phyloP scores from a whole-genome alignment of 2,113 vertebrate species.

The Cinclus cinclus region DNA sequence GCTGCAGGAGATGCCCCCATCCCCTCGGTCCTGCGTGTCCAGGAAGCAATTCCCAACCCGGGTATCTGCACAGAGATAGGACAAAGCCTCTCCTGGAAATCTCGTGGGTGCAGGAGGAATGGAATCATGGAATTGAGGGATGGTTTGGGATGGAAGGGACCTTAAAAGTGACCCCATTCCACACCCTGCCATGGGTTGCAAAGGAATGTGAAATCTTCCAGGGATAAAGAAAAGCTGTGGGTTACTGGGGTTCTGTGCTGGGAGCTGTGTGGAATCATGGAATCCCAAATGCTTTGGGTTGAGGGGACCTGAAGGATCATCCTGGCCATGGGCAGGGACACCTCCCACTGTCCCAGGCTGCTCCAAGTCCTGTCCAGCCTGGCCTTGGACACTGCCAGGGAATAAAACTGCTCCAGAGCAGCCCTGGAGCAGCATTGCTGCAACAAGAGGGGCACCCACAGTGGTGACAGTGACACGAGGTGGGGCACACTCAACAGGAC shows the following conservation, averaged over 20 bases:
- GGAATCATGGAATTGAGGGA: accelerated
- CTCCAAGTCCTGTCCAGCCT: neutral
- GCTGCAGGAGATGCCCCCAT: slow-evolving; percentile 87
- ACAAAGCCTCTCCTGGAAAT: neutral
- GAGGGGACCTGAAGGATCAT: neutral
- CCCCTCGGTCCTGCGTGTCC: slow-evolving; percentile 84
- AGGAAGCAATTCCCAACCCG: slow-evolving; percentile 91
- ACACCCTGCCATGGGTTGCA: neutral
- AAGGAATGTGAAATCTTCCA: neutral
- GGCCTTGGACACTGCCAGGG: neutral
- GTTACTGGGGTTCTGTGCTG: neutral
- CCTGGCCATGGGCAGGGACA: neutral
- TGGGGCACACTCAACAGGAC: neutral
- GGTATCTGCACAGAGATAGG: slow-evolving; percentile 73
- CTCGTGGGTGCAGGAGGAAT: neutral
- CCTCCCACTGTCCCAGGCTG: neutral
- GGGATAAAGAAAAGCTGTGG: neutral
- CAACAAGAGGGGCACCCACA: neutral
- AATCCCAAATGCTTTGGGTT: neutral
- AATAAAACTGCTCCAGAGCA: neutral
- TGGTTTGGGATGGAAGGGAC: neutral
- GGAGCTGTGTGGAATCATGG: neutral
- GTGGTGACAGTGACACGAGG: neutral
- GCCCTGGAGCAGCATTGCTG: neutral
- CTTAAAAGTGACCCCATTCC: neutral